A percentile compares a stretch with the other conserved stretches of the same genome.
These are phyloP conservation scores for Bufotes viridis DNA, from an alignment of 2,797 vertebrate genomes.

Conservation along the genomic window DNA sequence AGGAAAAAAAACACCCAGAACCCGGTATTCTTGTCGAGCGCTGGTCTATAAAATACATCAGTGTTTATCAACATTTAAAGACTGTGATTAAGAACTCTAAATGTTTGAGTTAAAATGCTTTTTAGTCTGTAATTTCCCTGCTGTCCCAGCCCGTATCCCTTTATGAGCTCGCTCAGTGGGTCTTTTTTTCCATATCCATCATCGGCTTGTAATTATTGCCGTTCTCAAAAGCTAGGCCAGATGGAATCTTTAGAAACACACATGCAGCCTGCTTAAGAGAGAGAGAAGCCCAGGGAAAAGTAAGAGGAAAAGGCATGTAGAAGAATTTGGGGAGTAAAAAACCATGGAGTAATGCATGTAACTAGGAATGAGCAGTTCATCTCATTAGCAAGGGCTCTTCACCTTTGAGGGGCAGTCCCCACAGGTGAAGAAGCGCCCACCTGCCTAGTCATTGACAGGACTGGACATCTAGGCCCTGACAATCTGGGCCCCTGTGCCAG, in stretches of 20 bases:
- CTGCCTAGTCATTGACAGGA: no score
- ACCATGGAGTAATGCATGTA: slow-evolving; percentile 63
- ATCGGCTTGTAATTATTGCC: slow-evolving; percentile 86
- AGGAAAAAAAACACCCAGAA: slow-evolving; percentile 69
- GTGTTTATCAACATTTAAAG: slow-evolving; percentile 84
- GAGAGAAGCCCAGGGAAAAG: slow-evolving; percentile 37
- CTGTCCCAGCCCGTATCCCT: slow-evolving; percentile 79
- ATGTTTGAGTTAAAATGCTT: slow-evolving; percentile 80
- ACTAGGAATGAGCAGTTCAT: slow-evolving; percentile 68
- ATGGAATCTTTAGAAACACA: slow-evolving; percentile 81
- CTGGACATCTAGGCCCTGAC: no score
- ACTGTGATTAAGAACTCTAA: slow-evolving; percentile 84
- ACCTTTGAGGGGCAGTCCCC: neutral
- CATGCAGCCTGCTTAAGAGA: slow-evolving; percentile 78
- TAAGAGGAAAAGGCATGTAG: neutral
- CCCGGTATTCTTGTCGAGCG: slow-evolving; percentile 73
- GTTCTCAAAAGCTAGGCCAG: slow-evolving; percentile 82
- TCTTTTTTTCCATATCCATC: slow-evolving; percentile 80
- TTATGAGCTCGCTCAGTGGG: slow-evolving; percentile 79
- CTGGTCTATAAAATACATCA: slow-evolving; percentile 79
- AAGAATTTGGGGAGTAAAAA: slow-evolving; percentile 45
- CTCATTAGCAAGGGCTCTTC: no score
- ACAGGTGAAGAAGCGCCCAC: no score
- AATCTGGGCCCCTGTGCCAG: no score
- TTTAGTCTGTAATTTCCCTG: slow-evolving; percentile 83